A percentile compares a stretch with the other conserved stretches of the same genome.
Conservation (phyloP, 2,888 invertebrate genomes). For the Melanchra persicariae region DNA sequence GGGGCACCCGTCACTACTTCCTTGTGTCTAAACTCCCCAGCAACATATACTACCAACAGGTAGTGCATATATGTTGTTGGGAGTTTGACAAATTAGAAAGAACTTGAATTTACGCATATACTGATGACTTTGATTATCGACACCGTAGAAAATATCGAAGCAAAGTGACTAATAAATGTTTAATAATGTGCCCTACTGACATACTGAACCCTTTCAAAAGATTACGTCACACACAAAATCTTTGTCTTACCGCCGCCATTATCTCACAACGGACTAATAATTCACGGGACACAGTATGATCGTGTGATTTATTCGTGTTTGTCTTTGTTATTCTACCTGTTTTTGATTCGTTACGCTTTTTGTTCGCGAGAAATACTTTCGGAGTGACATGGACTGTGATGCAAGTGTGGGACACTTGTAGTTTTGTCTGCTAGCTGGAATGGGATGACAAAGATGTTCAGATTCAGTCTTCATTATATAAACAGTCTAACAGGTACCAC, state of each 20-base stretch:
- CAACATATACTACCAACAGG: too few relatives aligned
- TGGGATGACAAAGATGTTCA: background rate
- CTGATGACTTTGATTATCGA: too few relatives aligned
- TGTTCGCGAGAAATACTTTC: conserved; percentile 17
- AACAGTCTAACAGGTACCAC: too few relatives aligned
- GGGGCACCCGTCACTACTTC: too few relatives aligned
- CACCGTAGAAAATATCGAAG: too few relatives aligned
- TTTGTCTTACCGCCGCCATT: conserved; percentile 77
- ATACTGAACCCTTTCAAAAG: conserved; percentile 60
- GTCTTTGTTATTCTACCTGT: conserved; percentile 58
- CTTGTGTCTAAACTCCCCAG: too few relatives aligned
- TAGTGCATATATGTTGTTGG: too few relatives aligned
- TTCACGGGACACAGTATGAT: conserved; percentile 72
- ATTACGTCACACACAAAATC: conserved; percentile 53
- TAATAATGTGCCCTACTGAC: background rate
- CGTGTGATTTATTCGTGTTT: conserved; percentile 71
- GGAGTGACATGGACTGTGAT: conserved; percentile 28
- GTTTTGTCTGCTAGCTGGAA: background rate
- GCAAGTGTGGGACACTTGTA: background rate
- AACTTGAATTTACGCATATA: too few relatives aligned
- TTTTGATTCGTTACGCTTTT: conserved; percentile 55
- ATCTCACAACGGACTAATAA: conserved; percentile 74
- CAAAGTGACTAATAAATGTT: too few relatives aligned
- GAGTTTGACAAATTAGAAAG: too few relatives aligned
- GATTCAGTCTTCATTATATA: background rate